phyloP scores from a whole-genome alignment of 2,113 vertebrate genomes.

The Myrmecophaga tridactyla region DNA sequence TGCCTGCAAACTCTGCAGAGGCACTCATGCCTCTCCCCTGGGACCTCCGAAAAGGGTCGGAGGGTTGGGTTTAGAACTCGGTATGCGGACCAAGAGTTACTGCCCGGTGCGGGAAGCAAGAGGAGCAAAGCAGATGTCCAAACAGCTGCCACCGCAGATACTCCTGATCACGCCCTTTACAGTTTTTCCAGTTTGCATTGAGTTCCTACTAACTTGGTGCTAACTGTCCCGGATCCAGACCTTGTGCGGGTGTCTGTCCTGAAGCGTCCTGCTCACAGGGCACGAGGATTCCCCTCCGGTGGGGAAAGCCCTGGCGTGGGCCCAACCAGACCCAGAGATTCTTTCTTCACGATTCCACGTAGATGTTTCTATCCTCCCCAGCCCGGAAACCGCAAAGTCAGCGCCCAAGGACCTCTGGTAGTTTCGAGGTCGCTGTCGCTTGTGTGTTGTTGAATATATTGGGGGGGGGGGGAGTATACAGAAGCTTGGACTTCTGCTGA shows the following conservation, averaged over 20 bases:
- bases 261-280: not conserved
- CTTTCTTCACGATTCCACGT: not conserved
- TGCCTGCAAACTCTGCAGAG: not conserved
- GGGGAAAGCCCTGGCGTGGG: not conserved
- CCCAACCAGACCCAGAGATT: fast-evolving
- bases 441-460: not conserved
- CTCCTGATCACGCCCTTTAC: too few species aligned
- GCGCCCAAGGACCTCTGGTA: not conserved
- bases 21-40: not conserved
- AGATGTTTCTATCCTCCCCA: too few species aligned
- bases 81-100: not conserved
- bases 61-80: too few species aligned
- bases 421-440: fast-evolving
- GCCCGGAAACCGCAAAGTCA: not conserved
- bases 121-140: not conserved
- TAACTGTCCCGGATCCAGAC: not conserved
- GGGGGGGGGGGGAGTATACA: fast-evolving
- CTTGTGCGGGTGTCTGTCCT: not conserved
- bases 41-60: not conserved
- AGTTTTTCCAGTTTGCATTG: not conserved
- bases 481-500: fast-evolving
- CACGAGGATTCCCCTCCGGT: not conserved
- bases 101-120: fast-evolving
- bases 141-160: fast-evolving
- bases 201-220: not conserved